A percentile compares a stretch with the other conserved stretches of the same genome.
Evolutionary conservation across 2,797 vertebrate genomes (phyloP).

Genomic region (Distichodus sexfasciatus): DNA sequence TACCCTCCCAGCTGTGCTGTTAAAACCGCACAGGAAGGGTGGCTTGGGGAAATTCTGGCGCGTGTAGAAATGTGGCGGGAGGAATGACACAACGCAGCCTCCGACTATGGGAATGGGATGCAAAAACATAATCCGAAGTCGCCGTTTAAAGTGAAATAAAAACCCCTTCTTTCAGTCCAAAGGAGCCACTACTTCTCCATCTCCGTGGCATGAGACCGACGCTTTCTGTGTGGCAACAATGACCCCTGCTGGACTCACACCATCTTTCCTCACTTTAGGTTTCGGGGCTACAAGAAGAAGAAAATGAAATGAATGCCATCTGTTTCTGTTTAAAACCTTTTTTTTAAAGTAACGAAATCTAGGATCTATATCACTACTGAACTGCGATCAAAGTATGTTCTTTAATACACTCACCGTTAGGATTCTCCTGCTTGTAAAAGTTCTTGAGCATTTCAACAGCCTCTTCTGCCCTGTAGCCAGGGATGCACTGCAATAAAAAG

Average conservation of each 20-base stretch:
- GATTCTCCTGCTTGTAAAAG: slow-evolving; percentile 97
- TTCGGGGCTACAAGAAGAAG: slow-evolving; percentile 79
- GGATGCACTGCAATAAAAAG: slow-evolving; percentile 73
- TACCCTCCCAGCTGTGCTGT: not conserved
- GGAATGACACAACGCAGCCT: not conserved
- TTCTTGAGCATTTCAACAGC: slow-evolving; percentile 89
- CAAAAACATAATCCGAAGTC: too few species aligned
- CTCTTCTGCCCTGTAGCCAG: slow-evolving; percentile 87
- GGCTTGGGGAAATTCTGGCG: not conserved
- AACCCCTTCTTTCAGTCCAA: slow-evolving; percentile 6
- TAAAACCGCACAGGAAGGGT: slow-evolving; percentile 2
- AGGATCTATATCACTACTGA: too few species aligned
- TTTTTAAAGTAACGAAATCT: not conserved
- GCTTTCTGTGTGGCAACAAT: slow-evolving; percentile 21
- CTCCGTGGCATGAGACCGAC: not conserved
- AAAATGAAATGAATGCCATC: not conserved
- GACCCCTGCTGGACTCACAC: slow-evolving; percentile 43
- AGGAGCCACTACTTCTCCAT: not conserved
- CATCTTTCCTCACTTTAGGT: slow-evolving; percentile 86
- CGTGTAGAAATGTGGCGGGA: not conserved
- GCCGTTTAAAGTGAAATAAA: not conserved
- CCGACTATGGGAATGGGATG: not conserved
- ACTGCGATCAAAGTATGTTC: too few species aligned
- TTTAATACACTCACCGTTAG: slow-evolving; percentile 79
- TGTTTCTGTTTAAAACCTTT: not conserved